Evolutionary conservation across 2,888 invertebrate genomes (phyloP).

Genomic region (Linnaemya tessellans): DNA sequence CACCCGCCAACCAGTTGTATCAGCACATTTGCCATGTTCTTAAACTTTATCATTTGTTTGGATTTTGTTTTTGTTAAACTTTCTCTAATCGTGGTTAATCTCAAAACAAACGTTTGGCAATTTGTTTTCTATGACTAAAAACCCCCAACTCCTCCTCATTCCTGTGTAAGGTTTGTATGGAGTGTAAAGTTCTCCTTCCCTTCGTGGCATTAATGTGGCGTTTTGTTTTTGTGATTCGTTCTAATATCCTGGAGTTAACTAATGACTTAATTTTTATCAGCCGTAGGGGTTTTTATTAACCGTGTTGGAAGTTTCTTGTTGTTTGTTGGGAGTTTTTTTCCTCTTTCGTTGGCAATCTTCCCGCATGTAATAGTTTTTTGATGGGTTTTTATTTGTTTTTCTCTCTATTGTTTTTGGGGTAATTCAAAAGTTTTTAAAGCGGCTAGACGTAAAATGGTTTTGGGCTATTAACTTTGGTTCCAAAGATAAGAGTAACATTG

Average conservation of each 20-base stretch:
- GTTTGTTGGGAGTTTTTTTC: neutral
- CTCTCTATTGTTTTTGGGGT: slow-evolving; percentile 63
- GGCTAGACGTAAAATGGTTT: neutral
- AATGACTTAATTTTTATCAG: slow-evolving; percentile 84
- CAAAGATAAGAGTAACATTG: no score
- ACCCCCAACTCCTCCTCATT: slow-evolving; percentile 16
- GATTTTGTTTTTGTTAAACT: slow-evolving; percentile 69
- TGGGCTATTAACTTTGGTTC: neutral
- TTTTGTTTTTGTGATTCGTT: slow-evolving; percentile 17
- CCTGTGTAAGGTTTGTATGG: slow-evolving; percentile 19
- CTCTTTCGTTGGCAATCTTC: slow-evolving; percentile 67
- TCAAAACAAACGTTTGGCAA: slow-evolving; percentile 82
- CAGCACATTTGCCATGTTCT: slow-evolving; percentile 39
- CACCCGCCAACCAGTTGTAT: neutral
- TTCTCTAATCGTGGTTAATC: slow-evolving; percentile 82
- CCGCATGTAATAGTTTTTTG: slow-evolving; percentile 60
- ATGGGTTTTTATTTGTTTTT: slow-evolving; percentile 72
- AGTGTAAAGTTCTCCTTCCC: slow-evolving; percentile 58
- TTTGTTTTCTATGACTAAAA: slow-evolving; percentile 79
- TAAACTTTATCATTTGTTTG: slow-evolving; percentile 67
- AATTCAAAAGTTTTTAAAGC: neutral
- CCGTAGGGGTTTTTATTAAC: slow-evolving; percentile 80
- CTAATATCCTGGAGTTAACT: slow-evolving; percentile 78
- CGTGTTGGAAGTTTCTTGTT: slow-evolving; percentile 79
- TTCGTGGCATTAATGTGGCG: slow-evolving; percentile 28